Base-by-base conservation (phyloP, 2,888 invertebrate species). In the Lochmaea crataegi region DNA sequence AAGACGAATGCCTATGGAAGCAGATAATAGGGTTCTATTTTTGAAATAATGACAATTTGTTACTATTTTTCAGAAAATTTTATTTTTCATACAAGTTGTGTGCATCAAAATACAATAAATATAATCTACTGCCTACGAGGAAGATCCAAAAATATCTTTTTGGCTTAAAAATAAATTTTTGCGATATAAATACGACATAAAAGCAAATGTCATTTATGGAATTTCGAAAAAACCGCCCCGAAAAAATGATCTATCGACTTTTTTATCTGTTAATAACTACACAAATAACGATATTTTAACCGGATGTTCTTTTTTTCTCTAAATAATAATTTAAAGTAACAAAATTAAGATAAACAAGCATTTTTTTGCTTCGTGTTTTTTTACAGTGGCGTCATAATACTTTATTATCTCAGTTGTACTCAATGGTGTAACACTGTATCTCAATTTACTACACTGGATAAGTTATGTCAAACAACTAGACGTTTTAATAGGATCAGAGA, bases 21-120 rank as follows among this genome's bases (percentile, higher is more conserved):
- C 11, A 3, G 12, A 45, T 12, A 51, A n/a, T 7, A 51, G n/a
- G 51, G 16, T 53, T 53, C 2, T 18, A 11, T 45, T 45, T 45
- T 45, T 45, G 45, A 45, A 45, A 53, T 53, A 53, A 53, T 16
- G 18, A 53, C 53, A 53, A 53, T 53, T 53, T 11, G 9, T 53
- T 53, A 18, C 16, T 16, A 53, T 53, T 18, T 53, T 53, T 53
- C 53, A 53, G 53, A 53, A 18, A 16, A 18, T 53, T 53, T 53
- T 53, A 16, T 53, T 18, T 53, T 53, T 53, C 18, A 53, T 53
- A 53, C 53, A 53, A 18, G 16, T 53, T 53, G 11, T 10, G 53
- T 53, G 53, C 53, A 53, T 53, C 16, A 53, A 53, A 53, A 53
- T 53, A 53, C 53, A 53, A 53, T 53, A 53, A 53, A 53, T 53